Percentiles rank a stretch among this genome's conserved stretches.
Conservation (phyloP, 2,797 vertebrate species). For the Pantherophis alleghaniensis region DNA sequence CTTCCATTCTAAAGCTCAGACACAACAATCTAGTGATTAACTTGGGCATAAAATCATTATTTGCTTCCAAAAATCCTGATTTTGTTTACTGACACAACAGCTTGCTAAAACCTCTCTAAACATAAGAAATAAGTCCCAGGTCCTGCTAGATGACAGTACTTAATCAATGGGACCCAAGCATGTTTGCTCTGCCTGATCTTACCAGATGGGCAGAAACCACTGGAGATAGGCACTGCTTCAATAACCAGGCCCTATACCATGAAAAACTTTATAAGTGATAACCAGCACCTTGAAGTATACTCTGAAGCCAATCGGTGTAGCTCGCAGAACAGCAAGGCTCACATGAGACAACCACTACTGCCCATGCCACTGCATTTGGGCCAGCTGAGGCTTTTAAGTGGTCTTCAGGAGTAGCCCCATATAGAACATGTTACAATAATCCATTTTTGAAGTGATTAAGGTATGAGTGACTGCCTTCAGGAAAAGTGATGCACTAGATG, state of each 20-base stretch:
- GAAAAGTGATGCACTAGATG: neutral
- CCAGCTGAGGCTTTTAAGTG: neutral
- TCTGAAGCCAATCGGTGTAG: neutral
- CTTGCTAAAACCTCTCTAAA: neutral
- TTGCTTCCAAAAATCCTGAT: neutral
- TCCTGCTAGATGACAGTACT: neutral
- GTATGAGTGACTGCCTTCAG: neutral
- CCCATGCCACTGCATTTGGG: neutral
- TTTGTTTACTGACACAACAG: neutral
- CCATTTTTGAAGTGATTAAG: neutral
- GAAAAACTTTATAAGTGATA: neutral
- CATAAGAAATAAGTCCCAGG: neutral
- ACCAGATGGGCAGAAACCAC: neutral
- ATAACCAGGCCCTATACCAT: neutral
- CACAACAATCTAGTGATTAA: neutral
- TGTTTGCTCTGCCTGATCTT: neutral
- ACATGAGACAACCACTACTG: neutral
- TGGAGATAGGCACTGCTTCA: neutral
- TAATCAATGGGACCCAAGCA: neutral
- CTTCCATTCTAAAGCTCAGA: neutral
- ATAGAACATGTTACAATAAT: neutral
- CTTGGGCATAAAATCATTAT: constrained; percentile 2
- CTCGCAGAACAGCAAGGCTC: neutral
- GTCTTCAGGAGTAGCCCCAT: neutral
- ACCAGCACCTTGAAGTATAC: neutral